phyloP scores from a whole-genome alignment of 1,140 invertebrate species.

The Zaprionus kolodkinae region DNA sequence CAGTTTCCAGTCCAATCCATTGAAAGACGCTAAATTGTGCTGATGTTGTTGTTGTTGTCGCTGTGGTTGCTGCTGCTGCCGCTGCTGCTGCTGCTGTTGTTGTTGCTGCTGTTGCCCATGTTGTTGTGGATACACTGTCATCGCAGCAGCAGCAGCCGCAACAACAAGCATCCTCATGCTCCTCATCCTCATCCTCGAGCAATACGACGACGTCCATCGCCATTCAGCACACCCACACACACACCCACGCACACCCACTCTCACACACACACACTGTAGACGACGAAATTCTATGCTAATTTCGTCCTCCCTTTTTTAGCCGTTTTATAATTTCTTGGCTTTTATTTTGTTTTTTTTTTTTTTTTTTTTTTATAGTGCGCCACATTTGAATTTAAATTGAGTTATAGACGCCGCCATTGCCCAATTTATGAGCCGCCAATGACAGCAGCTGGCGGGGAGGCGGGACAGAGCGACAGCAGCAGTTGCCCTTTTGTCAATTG shows the following conservation, averaged over 20 bases:
- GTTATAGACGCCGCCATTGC: slow-evolving; percentile 53
- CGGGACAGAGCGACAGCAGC: slow-evolving; percentile 16
- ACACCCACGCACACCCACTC: too few relatives aligned
- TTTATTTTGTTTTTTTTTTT: slow-evolving; percentile 20
- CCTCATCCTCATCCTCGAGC: slow-evolving; percentile 45
- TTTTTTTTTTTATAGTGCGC: slow-evolving; percentile 26
- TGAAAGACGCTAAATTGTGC: slow-evolving; percentile 78
- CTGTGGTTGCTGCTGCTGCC: slow-evolving; percentile 35
- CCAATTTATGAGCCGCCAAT: slow-evolving; percentile 71
- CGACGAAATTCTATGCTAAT: slow-evolving; percentile 33
- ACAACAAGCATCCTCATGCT: slow-evolving; percentile 51
- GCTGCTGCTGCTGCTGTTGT: slow-evolving; percentile 19
- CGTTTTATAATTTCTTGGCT: slow-evolving; percentile 66
- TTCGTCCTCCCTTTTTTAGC: slow-evolving; percentile 42
- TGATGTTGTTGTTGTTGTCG: slow-evolving; percentile 8
- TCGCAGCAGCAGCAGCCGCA: slow-evolving; percentile 61
- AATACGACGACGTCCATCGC: slow-evolving; percentile 36
- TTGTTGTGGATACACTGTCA: slow-evolving; percentile 53
- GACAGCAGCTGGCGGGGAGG: slow-evolving; percentile 31
- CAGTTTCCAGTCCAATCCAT: slow-evolving; percentile 89
- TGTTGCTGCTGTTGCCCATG: slow-evolving; percentile 43
- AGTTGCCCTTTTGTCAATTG: slow-evolving; percentile 81
- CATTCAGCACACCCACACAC: slow-evolving; percentile 39
- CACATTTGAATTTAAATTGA: slow-evolving; percentile 82
- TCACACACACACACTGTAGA: too few relatives aligned